Percentiles rank a stretch among this genome's conserved stretches.
These are phyloP conservation scores for Bolinopsis microptera DNA, from an alignment of 37 sponge, comb jelly and placozoan genomes.

Conservation along the genomic window DNA sequence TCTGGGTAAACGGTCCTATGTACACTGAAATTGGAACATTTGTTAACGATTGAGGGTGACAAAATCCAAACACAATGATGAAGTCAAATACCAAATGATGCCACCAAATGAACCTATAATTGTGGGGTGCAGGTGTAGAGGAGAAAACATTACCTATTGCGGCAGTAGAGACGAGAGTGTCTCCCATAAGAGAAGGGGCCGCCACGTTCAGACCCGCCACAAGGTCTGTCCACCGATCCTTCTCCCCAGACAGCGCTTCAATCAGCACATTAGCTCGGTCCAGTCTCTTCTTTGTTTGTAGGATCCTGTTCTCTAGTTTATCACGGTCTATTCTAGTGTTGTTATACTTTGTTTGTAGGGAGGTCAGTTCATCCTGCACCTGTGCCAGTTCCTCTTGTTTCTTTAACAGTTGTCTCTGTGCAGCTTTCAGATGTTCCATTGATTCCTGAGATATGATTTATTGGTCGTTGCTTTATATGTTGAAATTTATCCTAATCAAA, in stretches of 20 bases:
- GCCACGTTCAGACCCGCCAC: constrained; percentile 63
- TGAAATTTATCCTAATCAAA: not conserved
- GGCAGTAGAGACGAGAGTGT: constrained; percentile 70
- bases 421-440: constrained; percentile 42
- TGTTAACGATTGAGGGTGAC: too few species aligned
- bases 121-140: not conserved
- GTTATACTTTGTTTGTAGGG: constrained; percentile 55
- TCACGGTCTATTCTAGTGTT: constrained; percentile 64
- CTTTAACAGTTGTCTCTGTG: constrained; percentile 5
- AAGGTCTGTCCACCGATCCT: constrained; percentile 71
- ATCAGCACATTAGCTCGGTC: constrained; percentile 68
- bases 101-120: too few species aligned
- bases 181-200: constrained; percentile 68
- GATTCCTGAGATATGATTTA: constrained; percentile 57
- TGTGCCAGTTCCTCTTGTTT: constrained; percentile 36
- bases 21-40: constrained; percentile 64
- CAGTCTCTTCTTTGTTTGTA: constrained; percentile 64
- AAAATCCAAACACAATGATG: too few species aligned
- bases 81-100: too few species aligned
- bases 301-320: constrained; percentile 65
- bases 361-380: constrained; percentile 51
- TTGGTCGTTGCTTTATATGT: too few species aligned
- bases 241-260: constrained; percentile 63
- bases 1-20: constrained; percentile 71
- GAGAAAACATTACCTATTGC: constrained; percentile 66